Percentiles rank a stretch among this genome's conserved stretches.
phyloP scores from a whole-genome alignment of 2,888 invertebrate species.

The Neria commutata region DNA sequence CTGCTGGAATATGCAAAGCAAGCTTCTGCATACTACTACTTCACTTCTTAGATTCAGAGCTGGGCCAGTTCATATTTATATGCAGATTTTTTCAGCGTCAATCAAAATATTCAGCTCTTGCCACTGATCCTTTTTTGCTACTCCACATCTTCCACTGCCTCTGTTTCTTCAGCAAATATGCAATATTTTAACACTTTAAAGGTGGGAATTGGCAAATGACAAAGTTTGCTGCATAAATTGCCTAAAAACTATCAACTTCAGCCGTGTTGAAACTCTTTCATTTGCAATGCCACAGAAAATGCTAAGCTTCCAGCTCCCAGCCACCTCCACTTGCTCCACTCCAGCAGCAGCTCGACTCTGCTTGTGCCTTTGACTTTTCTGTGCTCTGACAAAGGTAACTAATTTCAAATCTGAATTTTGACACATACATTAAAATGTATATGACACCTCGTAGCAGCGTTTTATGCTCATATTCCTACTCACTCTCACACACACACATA shows the following conservation, averaged over 20 bases:
- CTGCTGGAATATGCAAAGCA: too few relatives aligned
- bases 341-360: constrained; percentile 19
- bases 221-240: too few relatives aligned
- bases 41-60: too few relatives aligned
- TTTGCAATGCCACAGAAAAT: too few relatives aligned
- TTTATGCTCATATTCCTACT: not conserved
- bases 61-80: not conserved
- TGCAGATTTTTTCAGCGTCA: not conserved
- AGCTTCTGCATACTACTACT: too few relatives aligned
- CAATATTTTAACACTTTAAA: too few relatives aligned
- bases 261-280: not conserved
- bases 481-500: not conserved
- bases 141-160: too few relatives aligned
- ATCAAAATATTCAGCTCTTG: not conserved
- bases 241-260: not conserved
- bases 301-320: constrained; percentile 6
- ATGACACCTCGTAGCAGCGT: not conserved
- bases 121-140: not conserved
- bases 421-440: not conserved
- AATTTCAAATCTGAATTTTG: not conserved
- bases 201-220: too few relatives aligned
- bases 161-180: too few relatives aligned
- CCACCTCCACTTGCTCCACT: not conserved
- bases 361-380: constrained; percentile 17
- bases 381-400: not conserved